These are phyloP conservation scores for Erythrocercus mccallii DNA, from an alignment of 2,113 vertebrate species.

Conservation along the genomic window DNA sequence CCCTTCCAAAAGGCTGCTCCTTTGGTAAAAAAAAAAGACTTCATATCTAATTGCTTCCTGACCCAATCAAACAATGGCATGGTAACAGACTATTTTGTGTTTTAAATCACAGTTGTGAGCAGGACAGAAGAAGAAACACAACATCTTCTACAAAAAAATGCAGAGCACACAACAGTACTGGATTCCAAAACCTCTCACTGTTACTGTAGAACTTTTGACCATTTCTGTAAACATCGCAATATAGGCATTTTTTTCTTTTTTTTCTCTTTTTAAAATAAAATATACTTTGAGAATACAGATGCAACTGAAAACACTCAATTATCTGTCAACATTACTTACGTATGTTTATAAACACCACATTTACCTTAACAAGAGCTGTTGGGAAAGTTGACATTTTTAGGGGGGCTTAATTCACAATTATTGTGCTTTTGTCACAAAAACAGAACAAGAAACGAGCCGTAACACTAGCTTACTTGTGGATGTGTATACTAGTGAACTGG, in stretches of 20 bases:
- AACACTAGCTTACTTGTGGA: slow-evolving; percentile 80
- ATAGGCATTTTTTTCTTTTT: not conserved
- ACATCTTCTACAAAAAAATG: not conserved
- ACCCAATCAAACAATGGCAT: not conserved
- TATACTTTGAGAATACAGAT: not conserved
- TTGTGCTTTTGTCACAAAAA: slow-evolving; percentile 65
- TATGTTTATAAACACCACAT: slow-evolving; percentile 5
- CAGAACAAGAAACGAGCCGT: slow-evolving; percentile 51
- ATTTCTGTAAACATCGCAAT: not conserved
- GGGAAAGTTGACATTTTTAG: slow-evolving; percentile 24
- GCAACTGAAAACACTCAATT: not conserved
- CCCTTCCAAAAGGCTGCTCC: not conserved
- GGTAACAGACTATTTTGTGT: not conserved
- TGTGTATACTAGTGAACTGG: slow-evolving; percentile 85
- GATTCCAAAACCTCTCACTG: not conserved
- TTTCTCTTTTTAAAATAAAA: not conserved
- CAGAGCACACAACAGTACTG: not conserved
- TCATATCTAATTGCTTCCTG: not conserved
- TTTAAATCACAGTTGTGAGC: not conserved
- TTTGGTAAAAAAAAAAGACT: not conserved
- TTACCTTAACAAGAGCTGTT: not conserved
- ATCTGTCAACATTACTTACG: not conserved
- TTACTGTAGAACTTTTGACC: not conserved
- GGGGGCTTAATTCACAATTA: slow-evolving; percentile 36
- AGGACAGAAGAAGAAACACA: not conserved